Conservation (phyloP, 2,797 vertebrate genomes). For the Gobionotothen gibberifrons region DNA sequence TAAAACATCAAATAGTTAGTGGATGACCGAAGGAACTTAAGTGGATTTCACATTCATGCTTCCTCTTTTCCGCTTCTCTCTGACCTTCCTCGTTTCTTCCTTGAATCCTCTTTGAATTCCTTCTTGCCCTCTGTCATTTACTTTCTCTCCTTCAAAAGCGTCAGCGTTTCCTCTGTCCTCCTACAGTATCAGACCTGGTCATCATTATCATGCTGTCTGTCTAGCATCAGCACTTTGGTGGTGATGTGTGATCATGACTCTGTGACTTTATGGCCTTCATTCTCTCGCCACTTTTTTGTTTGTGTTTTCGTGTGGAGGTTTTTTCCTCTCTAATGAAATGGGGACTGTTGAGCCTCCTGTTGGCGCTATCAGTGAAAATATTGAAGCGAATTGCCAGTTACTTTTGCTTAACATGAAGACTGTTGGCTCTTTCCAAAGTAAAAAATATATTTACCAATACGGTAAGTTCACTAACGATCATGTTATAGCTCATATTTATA, state of each 20-base stretch:
- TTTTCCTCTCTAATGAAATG: conserved; percentile 17
- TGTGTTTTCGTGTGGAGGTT: background rate
- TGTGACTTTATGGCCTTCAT: conserved; percentile 5
- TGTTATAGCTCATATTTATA: background rate
- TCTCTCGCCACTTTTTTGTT: background rate
- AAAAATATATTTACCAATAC: background rate
- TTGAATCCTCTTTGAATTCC: conserved; percentile 20
- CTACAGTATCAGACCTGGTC: conserved; percentile 37
- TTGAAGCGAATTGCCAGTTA: no score
- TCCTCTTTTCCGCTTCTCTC: conserved; percentile 25
- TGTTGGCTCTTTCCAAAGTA: background rate
- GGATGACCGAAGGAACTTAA: conserved; percentile 8
- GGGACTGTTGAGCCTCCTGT: conserved; percentile 13
- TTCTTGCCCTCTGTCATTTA: conserved; percentile 44
- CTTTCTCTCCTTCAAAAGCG: conserved; percentile 39
- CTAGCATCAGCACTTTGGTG: conserved; percentile 47
- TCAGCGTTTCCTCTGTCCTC: conserved; percentile 60
- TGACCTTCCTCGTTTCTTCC: conserved; percentile 47
- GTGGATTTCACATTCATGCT: conserved; percentile 39
- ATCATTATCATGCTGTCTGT: conserved; percentile 38
- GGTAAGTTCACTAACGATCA: background rate
- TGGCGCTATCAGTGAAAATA: background rate
- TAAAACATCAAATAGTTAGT: conserved; percentile 1
- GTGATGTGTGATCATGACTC: conserved; percentile 14
- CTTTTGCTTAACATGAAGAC: no score